Percentiles rank a stretch among this genome's conserved stretches.
phyloP scores from a whole-genome alignment of 1,140 invertebrate species.

The Lethrus apterus region DNA sequence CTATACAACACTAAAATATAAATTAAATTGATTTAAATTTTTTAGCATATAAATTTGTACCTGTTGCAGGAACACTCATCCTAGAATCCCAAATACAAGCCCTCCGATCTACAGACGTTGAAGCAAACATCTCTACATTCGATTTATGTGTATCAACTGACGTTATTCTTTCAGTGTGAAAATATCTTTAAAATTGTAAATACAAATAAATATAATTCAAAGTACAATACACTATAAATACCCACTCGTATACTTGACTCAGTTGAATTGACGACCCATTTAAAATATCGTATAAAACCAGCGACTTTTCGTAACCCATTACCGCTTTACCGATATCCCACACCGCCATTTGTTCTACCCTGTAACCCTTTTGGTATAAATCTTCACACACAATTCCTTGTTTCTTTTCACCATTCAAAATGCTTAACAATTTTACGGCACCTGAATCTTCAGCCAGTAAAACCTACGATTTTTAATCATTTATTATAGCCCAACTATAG shows the following conservation, averaged over 20 bases:
- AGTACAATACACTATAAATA: neutral
- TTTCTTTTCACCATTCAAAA: slow-evolving; percentile 5
- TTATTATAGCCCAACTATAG: slow-evolving; percentile 1
- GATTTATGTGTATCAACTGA: slow-evolving; percentile 27
- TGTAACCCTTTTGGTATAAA: slow-evolving; percentile 14
- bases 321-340: slow-evolving; percentile 23
- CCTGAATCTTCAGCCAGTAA: slow-evolving; percentile 29
- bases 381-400: slow-evolving; percentile 20
- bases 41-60: slow-evolving; percentile 15
- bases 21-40: slow-evolving; percentile 12
- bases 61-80: slow-evolving; percentile 19
- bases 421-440: slow-evolving; percentile 19
- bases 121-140: slow-evolving; percentile 25
- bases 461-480: slow-evolving; percentile 27
- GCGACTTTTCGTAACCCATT: slow-evolving; percentile 20
- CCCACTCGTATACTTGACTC: neutral
- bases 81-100: slow-evolving; percentile 31
- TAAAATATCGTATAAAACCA: slow-evolving; percentile 6
- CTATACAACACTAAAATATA: slow-evolving; percentile 32
- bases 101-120: slow-evolving; percentile 26
- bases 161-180: slow-evolving; percentile 24
- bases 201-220: slow-evolving; percentile 2
- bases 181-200: slow-evolving; percentile 24
- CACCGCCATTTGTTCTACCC: slow-evolving; percentile 24
- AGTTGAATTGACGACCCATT: neutral